Evolutionary conservation across 2,113 vertebrate species (phyloP), one percentile per base, ranked within the genome.

Genomic region (Rhinoptilus africanus): DNA sequence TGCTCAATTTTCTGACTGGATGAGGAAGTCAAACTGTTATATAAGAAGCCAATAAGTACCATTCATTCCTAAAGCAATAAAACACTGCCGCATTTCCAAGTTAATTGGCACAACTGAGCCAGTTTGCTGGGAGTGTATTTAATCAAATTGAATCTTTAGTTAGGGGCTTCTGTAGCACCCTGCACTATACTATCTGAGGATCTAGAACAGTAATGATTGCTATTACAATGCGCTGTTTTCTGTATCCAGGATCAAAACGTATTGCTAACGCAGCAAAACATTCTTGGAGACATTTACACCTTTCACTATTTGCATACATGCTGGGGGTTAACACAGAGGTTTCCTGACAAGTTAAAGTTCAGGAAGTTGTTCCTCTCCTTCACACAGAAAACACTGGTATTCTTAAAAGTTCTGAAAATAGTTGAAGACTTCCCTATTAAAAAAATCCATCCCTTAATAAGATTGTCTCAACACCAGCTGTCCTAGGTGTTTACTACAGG

Each of bases 11-110:
- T 93, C 91, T 97, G 85, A 97, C 91, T 79, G 34, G 92, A 77
- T 47, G 94, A 97, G 93, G 93, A 97, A 92, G 96, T 94, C 96
- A 95, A 96, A 92, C 90, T 96, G 91, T 97, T 97, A 94, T 66
- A 92, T 92, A 96, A 97, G 93, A 81, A 95, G 32, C 67, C 80
- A 59, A 13, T 39, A 92, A 96, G 94, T 91, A 95, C 97, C 94
- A 45, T 68, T 89, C 92, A 39, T 67, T 85, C 94, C 80, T 90
- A 83, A 81, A 72, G 94, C 75, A 57, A 82, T 71, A 80, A 97
- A 96, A 85, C 34, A 45, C 88, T 62, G 50, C 90, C 3, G 28
- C 68, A 3, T 32, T 76, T 75, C 91, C 80, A 75, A 94, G 76
- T 85, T 77, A 66, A 89, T 76, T 95, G 96, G 92, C 94, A 96